Percentiles rank a stretch among this genome's conserved stretches.
These are phyloP conservation scores for Merops nubicus DNA, from an alignment of 2,113 vertebrate species.

Conservation along the genomic window DNA sequence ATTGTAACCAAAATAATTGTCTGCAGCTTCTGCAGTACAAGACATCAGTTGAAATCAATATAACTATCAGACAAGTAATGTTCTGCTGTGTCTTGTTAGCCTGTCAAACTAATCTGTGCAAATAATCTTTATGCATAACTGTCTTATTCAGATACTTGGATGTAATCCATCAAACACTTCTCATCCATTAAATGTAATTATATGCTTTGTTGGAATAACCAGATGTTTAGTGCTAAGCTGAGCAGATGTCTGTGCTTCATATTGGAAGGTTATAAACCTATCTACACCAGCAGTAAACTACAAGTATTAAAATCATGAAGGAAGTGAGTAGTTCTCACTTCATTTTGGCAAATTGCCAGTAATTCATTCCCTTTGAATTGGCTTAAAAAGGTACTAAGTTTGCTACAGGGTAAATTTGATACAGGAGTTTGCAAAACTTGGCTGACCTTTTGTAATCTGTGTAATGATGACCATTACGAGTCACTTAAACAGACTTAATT, in stretches of 20 bases:
- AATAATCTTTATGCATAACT: constrained; percentile 56
- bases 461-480: not conserved
- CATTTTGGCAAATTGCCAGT: constrained; percentile 22
- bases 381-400: not conserved
- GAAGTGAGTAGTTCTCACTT: constrained; percentile 38
- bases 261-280: constrained; percentile 73
- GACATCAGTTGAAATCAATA: not conserved
- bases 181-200: constrained; percentile 80
- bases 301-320: constrained; percentile 63
- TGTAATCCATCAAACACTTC: constrained; percentile 72
- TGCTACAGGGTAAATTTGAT: constrained; percentile 7
- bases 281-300: constrained; percentile 65
- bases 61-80: not conserved
- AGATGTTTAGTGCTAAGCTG: constrained; percentile 75
- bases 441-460: constrained; percentile 10
- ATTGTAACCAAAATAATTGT: not conserved
- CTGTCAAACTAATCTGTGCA: constrained; percentile 50
- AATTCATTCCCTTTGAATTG: not conserved
- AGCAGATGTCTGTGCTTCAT: constrained; percentile 74
- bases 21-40: not conserved
- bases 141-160: constrained; percentile 69
- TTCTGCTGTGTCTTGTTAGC: constrained; percentile 41
- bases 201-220: constrained; percentile 77
- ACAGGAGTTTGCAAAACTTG: not conserved
- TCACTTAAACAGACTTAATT: not conserved